Percentiles rank a stretch among this genome's conserved stretches.
phyloP scores from a whole-genome alignment of 2,113 vertebrate species.

The Bos javanicus region DNA sequence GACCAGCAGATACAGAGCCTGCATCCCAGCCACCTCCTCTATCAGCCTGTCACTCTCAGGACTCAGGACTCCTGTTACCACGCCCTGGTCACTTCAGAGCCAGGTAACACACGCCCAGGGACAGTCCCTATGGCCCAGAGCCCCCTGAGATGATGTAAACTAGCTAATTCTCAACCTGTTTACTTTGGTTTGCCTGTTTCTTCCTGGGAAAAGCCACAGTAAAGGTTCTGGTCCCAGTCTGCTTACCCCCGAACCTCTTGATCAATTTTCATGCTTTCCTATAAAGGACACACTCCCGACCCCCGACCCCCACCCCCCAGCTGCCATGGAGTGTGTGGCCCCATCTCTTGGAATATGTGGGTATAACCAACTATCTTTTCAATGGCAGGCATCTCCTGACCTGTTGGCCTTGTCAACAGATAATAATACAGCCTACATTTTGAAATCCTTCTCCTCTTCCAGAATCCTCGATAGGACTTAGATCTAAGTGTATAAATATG shows the following conservation, averaged over 20 bases:
- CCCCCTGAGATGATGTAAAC: neutral
- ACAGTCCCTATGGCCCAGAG: neutral
- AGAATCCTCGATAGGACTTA: neutral
- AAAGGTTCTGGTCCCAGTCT: neutral
- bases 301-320: fast-evolving
- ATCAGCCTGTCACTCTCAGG: neutral
- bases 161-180: neutral
- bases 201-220: neutral
- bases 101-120: neutral
- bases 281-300: neutral
- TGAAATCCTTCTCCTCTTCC: neutral
- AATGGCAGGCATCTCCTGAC: neutral
- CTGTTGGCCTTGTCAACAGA: neutral
- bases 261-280: neutral
- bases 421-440: neutral
- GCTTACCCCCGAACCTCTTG: neutral
- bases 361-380: neutral
- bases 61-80: neutral
- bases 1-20: neutral
- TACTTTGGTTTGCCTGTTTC: neutral
- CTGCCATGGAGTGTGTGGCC: neutral
- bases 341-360: neutral
- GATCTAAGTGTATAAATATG: neutral
- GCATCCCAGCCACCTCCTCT: neutral
- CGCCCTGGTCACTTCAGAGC: neutral